Evolutionary conservation across 2,888 invertebrate species (phyloP).

Genomic region (Mesoligia furuncula): DNA sequence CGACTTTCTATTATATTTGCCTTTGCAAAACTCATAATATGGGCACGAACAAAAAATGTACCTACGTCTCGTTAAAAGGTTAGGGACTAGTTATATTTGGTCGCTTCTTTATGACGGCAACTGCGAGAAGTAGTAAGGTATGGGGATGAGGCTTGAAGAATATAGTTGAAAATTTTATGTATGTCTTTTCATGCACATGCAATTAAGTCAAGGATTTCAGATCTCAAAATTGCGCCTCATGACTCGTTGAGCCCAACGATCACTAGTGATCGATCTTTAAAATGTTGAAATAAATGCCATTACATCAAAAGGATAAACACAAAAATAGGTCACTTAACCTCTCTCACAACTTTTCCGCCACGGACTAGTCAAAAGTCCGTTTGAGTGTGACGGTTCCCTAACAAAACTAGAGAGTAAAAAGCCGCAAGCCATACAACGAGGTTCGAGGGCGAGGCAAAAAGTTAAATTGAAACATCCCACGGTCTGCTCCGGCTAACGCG

Average conservation of each 20-base stretch:
- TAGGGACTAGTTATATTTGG: slow-evolving; percentile 40
- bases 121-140: too few species aligned
- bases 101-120: not conserved
- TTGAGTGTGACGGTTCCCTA: slow-evolving; percentile 38
- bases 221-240: not conserved
- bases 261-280: too few species aligned
- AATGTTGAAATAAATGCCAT: not conserved
- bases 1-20: slow-evolving; percentile 63
- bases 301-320: not conserved
- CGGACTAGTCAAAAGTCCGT: slow-evolving; percentile 15
- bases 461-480: slow-evolving; percentile 82
- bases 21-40: slow-evolving; percentile 58
- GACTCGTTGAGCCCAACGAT: not conserved
- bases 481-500: slow-evolving; percentile 55
- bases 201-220: not conserved
- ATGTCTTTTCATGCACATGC: not conserved
- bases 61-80: slow-evolving; percentile 53
- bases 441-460: slow-evolving; percentile 72
- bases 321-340: not conserved
- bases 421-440: slow-evolving; percentile 66
- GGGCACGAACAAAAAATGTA: slow-evolving; percentile 56
- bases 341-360: slow-evolving; percentile 5
- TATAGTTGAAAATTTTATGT: not conserved
- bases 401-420: slow-evolving; percentile 67
- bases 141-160: not conserved